Base-by-base conservation (phyloP, 2,888 invertebrate species). In the Habroteleia sp. region DNA sequence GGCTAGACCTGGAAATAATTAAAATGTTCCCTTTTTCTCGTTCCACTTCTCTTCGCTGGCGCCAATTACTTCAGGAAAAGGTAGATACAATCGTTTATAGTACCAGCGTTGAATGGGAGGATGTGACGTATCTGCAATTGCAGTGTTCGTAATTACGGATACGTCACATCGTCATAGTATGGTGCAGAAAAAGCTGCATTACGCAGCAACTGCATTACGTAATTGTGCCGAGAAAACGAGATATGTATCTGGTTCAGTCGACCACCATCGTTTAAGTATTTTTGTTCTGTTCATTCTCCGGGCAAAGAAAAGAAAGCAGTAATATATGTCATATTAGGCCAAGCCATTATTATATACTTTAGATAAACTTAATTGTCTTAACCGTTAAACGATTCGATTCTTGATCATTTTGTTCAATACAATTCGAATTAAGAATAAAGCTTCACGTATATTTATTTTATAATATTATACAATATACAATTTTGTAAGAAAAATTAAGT, bases 1-100 rank as follows among this genome's bases (percentile, higher is more conserved):
- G 54, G 29, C 20, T 27, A 46, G 48, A 35, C 65, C 35, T 50
- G 50, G 46, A 73, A 73, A 66, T 73, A 73, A 73, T 73, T 66
- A 66, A 73, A 73, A 73, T 54, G 73, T 73, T 60, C 52, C 33
- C 33, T 68, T 35, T 74, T 72, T 56, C 41, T 63, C 56, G 7
- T 63, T 41, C 52, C 48, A 62, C 27, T 62, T 58, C 20, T 56
- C 54, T 54, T 66, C 56, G 44, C 39, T 46, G 63, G 62, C 54
- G 74, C 74, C 68, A 74, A 69, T 74, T 69, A 74, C 74, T 63
- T 69, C 50, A 69, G 63, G 39, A 74, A 74, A 74, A 69, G 44
- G 60, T 27, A 50, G 56, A 69, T 74, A 69, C 65, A 69, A 74
- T 74, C 74, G 65, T 74, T 69, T 69, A 37, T 63, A 69, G 65